Conservation (phyloP, 2,888 invertebrate genomes). For the Hoplodrina ambigua region DNA sequence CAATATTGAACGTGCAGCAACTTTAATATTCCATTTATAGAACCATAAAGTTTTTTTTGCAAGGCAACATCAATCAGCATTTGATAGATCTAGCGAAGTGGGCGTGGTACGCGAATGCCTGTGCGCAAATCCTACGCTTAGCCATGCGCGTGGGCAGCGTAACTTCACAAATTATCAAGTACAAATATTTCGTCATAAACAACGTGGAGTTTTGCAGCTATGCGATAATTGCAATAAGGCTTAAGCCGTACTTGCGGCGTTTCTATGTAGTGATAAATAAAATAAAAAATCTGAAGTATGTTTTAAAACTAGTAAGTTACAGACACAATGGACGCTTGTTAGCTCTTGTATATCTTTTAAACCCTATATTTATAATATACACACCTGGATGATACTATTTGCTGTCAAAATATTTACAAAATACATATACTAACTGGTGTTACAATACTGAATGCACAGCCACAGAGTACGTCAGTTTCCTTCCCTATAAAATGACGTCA, state of each 20-base stretch:
- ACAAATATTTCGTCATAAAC: conserved; percentile 47
- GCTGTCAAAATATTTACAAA: conserved; percentile 22
- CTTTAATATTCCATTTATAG: conserved; percentile 40
- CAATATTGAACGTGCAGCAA: conserved; percentile 24
- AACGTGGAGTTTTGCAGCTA: conserved; percentile 39
- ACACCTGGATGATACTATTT: not conserved
- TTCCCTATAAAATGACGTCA: conserved; percentile 55
- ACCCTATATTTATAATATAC: not conserved
- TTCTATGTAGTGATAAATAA: not conserved
- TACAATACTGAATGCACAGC: conserved; percentile 7
- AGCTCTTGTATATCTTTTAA: not conserved
- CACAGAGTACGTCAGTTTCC: conserved; percentile 52
- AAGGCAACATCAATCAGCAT: conserved; percentile 53
- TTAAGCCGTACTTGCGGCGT: not conserved
- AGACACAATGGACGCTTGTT: not conserved
- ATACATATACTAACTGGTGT: not conserved
- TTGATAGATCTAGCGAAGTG: conserved; percentile 47
- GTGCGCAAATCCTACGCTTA: conserved; percentile 51
- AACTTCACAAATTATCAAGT: conserved; percentile 58
- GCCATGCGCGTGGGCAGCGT: conserved; percentile 64
- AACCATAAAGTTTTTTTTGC: conserved; percentile 48
- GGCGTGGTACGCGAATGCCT: conserved; percentile 64
- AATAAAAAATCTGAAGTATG: not conserved
- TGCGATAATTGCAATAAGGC: conserved; percentile 36
- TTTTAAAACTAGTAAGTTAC: not conserved